These are phyloP conservation scores for Morone chrysops DNA, from an alignment of 2,113 vertebrate genomes.

Conservation along the genomic window DNA sequence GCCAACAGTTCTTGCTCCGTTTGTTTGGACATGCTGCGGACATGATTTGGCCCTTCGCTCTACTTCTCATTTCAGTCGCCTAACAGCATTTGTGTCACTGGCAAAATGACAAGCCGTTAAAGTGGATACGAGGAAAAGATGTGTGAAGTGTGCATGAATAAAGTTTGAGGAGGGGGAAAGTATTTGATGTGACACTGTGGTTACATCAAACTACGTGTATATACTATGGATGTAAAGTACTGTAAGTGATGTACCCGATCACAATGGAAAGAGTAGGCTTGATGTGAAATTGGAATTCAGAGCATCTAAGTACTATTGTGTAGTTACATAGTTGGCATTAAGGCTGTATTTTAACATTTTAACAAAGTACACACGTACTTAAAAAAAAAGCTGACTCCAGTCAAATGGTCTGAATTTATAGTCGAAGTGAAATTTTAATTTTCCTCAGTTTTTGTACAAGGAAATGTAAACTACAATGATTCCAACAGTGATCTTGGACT, in stretches of 20 bases:
- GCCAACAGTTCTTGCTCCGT: conserved; percentile 65
- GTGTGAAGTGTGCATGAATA: conserved; percentile 27
- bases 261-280: not conserved
- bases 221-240: not conserved
- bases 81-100: conserved; percentile 46
- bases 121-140: conserved; percentile 34
- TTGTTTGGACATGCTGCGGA: conserved; percentile 70
- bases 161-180: not conserved
- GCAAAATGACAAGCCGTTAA: conserved; percentile 49
- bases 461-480: not conserved
- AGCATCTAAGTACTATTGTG: not conserved
- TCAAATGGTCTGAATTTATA: not conserved
- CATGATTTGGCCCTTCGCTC: conserved; percentile 62
- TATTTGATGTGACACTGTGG: not conserved
- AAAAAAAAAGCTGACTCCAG: not conserved
- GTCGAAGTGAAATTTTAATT: not conserved
- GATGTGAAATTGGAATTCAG: conserved; percentile 2
- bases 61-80: conserved; percentile 70
- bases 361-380: too few species aligned
- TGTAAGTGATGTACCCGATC: not conserved
- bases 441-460: not conserved
- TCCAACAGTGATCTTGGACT: too few species aligned
- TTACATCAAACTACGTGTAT: conserved; percentile 10
- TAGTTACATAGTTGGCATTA: not conserved
- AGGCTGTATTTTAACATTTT: not conserved